phyloP scores from a whole-genome alignment of 2,113 vertebrate species.

The Propithecus coquereli region DNA sequence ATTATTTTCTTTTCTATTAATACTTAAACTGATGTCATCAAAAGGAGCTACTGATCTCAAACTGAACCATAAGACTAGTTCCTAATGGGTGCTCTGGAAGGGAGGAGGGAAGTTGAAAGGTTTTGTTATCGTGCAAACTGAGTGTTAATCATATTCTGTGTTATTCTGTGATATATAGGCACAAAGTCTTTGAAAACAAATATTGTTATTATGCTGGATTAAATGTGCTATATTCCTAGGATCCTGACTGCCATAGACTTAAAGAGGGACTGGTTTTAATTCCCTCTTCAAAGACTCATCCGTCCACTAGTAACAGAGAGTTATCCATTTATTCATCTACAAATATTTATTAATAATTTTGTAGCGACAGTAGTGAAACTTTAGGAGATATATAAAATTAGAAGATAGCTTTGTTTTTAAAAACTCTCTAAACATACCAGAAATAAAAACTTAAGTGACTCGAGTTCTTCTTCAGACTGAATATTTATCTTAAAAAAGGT shows the following conservation, averaged over 20 bases:
- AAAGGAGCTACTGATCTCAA: neutral
- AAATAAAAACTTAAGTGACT: neutral
- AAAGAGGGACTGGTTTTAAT: neutral
- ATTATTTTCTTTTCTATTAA: neutral
- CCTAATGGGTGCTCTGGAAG: neutral
- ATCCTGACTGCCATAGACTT: neutral
- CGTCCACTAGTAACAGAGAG: neutral
- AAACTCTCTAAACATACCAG: neutral
- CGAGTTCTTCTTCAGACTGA: neutral
- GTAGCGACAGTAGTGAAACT: neutral
- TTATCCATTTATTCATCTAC: neutral
- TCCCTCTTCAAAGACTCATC: neutral
- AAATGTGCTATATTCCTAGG: neutral
- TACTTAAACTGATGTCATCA: neutral
- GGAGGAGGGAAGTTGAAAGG: neutral
- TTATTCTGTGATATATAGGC: neutral
- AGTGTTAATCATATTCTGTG: neutral
- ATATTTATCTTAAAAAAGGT: neutral
- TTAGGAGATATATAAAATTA: neutral
- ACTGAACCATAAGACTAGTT: neutral
- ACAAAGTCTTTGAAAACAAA: neutral
- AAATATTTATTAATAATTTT: neutral
- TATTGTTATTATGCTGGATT: neutral
- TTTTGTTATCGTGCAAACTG: neutral
- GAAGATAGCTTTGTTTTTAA: neutral